Evolutionary conservation across 2,113 vertebrate genomes (phyloP).

Genomic region (Phoenicopterus ruber): DNA sequence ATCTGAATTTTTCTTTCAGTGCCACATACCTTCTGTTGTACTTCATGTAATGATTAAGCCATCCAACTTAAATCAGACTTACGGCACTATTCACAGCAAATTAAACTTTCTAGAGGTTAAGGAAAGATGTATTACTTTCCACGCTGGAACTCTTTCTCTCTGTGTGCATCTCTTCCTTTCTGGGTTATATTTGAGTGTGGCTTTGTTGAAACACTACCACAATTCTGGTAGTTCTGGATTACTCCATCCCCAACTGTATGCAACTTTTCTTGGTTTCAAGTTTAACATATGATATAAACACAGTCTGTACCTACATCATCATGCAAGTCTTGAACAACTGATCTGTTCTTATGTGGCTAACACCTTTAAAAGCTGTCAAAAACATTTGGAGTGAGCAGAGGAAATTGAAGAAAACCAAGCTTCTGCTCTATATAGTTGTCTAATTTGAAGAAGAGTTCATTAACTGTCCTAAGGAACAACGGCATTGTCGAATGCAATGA

Average conservation of each 20-base stretch:
- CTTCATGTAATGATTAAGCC: neutral
- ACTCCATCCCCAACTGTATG: neutral
- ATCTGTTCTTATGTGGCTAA: neutral
- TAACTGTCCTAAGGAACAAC: neutral
- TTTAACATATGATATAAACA: neutral
- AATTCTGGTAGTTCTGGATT: neutral
- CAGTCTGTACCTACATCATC: neutral
- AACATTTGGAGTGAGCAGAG: neutral
- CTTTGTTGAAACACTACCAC: neutral
- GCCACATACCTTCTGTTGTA: neutral
- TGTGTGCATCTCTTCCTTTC: neutral
- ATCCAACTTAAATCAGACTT: neutral
- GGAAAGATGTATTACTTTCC: neutral
- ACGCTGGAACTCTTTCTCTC: neutral
- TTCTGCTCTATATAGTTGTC: neutral
- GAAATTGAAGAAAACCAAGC: neutral
- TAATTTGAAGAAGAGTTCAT: neutral
- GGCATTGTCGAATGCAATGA: neutral
- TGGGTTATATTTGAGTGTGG: neutral
- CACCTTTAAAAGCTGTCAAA: neutral
- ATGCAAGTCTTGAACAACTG: neutral
- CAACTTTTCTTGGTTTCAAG: neutral
- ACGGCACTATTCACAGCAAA: neutral
- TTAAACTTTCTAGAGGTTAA: neutral
- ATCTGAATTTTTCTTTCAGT: neutral